These are phyloP conservation scores for Hormiphora californensis DNA, from an alignment of 37 sponge, comb jelly and placozoan species.

Conservation along the genomic window DNA sequence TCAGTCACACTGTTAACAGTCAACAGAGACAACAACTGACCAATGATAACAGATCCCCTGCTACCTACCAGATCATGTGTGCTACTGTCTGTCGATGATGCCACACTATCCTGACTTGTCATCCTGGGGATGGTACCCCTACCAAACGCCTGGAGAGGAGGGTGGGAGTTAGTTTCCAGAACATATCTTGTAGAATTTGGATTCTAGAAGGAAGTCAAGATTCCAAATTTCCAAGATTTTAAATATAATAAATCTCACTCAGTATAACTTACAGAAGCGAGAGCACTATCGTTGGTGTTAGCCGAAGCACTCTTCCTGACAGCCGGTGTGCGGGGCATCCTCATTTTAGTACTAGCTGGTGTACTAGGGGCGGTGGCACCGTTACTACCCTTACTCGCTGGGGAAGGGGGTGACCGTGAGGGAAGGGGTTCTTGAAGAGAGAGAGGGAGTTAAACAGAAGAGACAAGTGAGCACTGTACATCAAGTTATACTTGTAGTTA, in stretches of 20 bases:
- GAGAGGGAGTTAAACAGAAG: no score
- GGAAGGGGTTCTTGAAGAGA: no score
- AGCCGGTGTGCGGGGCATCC: not conserved
- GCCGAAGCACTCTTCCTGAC: conserved; percentile 36
- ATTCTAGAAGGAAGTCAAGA: not conserved
- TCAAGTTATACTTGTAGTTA: no score
- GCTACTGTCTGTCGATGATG: conserved; percentile 10
- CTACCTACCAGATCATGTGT: conserved; percentile 18
- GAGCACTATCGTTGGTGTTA: not conserved
- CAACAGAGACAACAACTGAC: no score
- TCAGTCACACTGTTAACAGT: no score
- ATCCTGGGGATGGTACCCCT: conserved; percentile 24
- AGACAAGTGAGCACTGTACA: no score
- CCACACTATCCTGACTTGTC: conserved; percentile 35
- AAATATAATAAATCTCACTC: not conserved
- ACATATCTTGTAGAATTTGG: not conserved
- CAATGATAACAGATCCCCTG: no score
- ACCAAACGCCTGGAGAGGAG: conserved; percentile 4
- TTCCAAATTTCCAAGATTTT: not conserved
- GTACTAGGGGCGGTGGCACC: no score
- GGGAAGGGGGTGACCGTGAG: no score
- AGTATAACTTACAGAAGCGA: not conserved
- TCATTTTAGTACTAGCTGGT: no score
- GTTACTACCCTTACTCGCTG: no score
- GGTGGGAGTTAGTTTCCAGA: not conserved